These are phyloP conservation scores for Gopherus evgoodei DNA, from an alignment of 2,113 vertebrate genomes.

Conservation along the genomic window DNA sequence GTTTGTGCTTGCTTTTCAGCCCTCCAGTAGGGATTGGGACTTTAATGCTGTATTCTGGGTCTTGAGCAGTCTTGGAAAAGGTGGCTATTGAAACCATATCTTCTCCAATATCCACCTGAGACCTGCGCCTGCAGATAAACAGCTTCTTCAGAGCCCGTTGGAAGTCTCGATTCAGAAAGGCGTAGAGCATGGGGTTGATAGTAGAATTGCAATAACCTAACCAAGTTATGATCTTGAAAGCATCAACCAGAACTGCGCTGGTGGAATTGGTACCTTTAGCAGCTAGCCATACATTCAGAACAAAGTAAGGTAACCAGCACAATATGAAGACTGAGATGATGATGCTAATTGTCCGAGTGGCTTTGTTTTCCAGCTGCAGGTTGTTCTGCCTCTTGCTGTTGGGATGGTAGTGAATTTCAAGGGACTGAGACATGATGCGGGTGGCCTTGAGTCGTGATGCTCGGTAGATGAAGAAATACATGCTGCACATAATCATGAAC, in stretches of 20 bases:
- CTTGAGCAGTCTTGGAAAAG: slow-evolving; percentile 77
- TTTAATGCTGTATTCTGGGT: slow-evolving; percentile 37
- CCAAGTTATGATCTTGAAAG: slow-evolving; percentile 81
- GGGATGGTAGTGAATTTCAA: slow-evolving; percentile 81
- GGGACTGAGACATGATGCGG: slow-evolving; percentile 74
- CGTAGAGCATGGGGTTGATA: slow-evolving; percentile 79
- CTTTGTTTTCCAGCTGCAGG: slow-evolving; percentile 85
- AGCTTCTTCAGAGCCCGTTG: slow-evolving; percentile 84
- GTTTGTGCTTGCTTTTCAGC: slow-evolving; percentile 54
- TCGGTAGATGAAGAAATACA: slow-evolving; percentile 82
- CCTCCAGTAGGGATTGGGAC: slow-evolving; percentile 4
- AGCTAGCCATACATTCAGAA: slow-evolving; percentile 86
- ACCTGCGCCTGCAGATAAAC: slow-evolving; percentile 78
- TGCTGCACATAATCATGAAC: slow-evolving; percentile 79
- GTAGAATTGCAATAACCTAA: slow-evolving; percentile 80
- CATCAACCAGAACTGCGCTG: slow-evolving; percentile 42
- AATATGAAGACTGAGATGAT: slow-evolving; percentile 89
- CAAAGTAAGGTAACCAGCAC: slow-evolving; percentile 93
- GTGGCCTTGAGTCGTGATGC: slow-evolving; percentile 78
- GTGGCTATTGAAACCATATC: slow-evolving; percentile 82
- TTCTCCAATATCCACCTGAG: slow-evolving; percentile 77
- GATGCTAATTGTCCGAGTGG: slow-evolving; percentile 80
- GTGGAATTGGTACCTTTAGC: slow-evolving; percentile 76
- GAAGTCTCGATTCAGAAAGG: slow-evolving; percentile 79
- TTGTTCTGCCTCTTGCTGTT: slow-evolving; percentile 79